These are phyloP conservation scores for Triops cancriformis DNA, from an alignment of 1,140 invertebrate genomes.

Conservation along the genomic window DNA sequence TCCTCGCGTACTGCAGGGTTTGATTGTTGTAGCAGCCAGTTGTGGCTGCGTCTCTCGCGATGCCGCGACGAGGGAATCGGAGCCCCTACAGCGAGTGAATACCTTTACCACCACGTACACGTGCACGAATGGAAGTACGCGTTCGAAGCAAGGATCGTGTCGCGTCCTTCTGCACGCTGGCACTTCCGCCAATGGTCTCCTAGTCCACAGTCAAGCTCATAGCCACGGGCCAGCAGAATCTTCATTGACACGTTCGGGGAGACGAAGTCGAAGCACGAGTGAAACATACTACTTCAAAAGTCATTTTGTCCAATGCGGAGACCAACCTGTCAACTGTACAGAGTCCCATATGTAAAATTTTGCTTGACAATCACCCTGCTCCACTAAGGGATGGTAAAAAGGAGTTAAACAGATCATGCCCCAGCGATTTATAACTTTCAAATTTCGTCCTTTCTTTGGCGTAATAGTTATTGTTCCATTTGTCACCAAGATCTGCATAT, in stretches of 20 bases:
- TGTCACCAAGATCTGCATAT: slow-evolving; percentile 13
- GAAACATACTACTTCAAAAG: neutral
- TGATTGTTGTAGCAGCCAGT: neutral
- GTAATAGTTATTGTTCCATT: neutral
- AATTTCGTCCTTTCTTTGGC: too few species aligned
- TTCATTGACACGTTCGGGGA: neutral
- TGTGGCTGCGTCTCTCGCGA: neutral
- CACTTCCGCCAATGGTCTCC: neutral
- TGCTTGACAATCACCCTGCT: neutral
- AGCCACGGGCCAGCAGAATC: neutral
- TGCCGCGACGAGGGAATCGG: neutral
- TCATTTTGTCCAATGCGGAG: neutral
- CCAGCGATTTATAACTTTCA: too few species aligned
- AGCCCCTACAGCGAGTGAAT: slow-evolving; percentile 17
- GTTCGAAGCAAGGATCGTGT: neutral
- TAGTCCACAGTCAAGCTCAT: neutral
- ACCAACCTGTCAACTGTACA: neutral
- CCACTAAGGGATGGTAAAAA: neutral
- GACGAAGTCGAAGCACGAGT: neutral
- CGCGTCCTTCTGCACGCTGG: neutral
- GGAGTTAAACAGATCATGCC: too few species aligned
- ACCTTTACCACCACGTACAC: slow-evolving; percentile 14
- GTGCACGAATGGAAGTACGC: neutral
- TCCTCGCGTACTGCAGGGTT: neutral
- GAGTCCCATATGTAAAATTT: neutral